A percentile compares a stretch with the other conserved stretches of the same genome.
phyloP scores from a whole-genome alignment of 2,888 invertebrate species.

The Notodonta dromedarius region DNA sequence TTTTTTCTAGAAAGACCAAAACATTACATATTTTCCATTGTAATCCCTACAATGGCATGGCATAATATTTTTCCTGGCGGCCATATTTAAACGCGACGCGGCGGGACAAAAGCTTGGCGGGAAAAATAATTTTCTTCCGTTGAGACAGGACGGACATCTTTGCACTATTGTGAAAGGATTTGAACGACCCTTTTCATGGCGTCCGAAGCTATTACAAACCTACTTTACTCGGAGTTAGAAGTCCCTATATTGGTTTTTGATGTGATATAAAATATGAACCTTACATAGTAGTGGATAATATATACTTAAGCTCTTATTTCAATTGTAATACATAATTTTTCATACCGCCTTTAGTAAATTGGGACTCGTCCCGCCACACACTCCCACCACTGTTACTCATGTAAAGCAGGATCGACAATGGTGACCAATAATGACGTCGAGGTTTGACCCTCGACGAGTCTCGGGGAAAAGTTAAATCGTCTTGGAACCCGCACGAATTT shows the following conservation, averaged over 20 bases:
- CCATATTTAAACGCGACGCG: slow-evolving; percentile 54
- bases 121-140: slow-evolving; percentile 74
- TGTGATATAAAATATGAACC: slow-evolving; percentile 20
- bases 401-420: too few relatives aligned
- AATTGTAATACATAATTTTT: too few relatives aligned
- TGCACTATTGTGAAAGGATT: slow-evolving; percentile 78
- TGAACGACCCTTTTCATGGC: slow-evolving; percentile 63
- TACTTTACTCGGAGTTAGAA: slow-evolving; percentile 32
- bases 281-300: too few relatives aligned
- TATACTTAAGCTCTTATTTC: too few relatives aligned
- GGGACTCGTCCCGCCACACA: too few relatives aligned
- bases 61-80: slow-evolving; percentile 58
- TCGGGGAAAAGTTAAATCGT: too few relatives aligned
- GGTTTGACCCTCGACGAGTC: too few relatives aligned
- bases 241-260: slow-evolving; percentile 26
- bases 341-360: too few relatives aligned
- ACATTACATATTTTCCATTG: slow-evolving; percentile 2
- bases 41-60: slow-evolving; percentile 40
- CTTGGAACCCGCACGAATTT: too few relatives aligned
- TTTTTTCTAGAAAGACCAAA: slow-evolving; percentile 7
- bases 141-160: slow-evolving; percentile 55
- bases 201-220: slow-evolving; percentile 58
- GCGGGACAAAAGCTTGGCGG: slow-evolving; percentile 66
- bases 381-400: too few relatives aligned
- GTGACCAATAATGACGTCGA: too few relatives aligned